phyloP scores from a whole-genome alignment of 2,888 invertebrate species.

The Pristionchus japonicus region DNA sequence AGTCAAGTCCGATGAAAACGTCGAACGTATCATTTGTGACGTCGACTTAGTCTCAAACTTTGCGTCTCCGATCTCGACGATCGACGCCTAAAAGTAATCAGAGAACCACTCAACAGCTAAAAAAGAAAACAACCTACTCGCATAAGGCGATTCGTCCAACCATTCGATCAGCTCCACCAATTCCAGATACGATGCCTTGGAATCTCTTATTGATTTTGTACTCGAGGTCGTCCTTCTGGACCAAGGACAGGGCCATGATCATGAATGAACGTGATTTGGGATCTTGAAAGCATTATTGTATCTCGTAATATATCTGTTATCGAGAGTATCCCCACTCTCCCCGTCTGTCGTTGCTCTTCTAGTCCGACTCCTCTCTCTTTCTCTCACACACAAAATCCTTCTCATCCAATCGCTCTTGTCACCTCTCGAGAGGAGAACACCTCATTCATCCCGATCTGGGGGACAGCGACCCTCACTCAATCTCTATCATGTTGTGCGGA shows the following conservation, averaged over 20 bases:
- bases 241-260: conserved; percentile 94
- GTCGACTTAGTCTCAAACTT: conserved; percentile 94
- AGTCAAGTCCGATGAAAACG: conserved; percentile 95
- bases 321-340: too few relatives aligned
- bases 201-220: conserved; percentile 85
- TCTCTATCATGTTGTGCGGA: too few relatives aligned
- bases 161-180: conserved; percentile 95
- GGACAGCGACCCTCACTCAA: too few relatives aligned
- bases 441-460: too few relatives aligned
- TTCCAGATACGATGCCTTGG: conserved; percentile 96
- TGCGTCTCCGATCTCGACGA: conserved; percentile 93
- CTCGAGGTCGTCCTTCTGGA: conserved; percentile 80
- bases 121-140: conserved; percentile 46
- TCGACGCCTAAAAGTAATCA: conserved; percentile 79
- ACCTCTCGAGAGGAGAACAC: too few relatives aligned
- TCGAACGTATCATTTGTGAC: conserved; percentile 96
- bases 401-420: too few relatives aligned
- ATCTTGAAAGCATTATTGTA: conserved; percentile 77
- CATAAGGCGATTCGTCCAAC: conserved; percentile 95
- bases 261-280: conserved; percentile 97
- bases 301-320: too few relatives aligned
- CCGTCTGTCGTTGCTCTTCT: background rate
- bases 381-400: too few relatives aligned
- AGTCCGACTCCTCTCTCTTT: too few relatives aligned
- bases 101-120: background rate